Conservation (phyloP, 2,888 invertebrate genomes). For the Parnassius orleans region DNA sequence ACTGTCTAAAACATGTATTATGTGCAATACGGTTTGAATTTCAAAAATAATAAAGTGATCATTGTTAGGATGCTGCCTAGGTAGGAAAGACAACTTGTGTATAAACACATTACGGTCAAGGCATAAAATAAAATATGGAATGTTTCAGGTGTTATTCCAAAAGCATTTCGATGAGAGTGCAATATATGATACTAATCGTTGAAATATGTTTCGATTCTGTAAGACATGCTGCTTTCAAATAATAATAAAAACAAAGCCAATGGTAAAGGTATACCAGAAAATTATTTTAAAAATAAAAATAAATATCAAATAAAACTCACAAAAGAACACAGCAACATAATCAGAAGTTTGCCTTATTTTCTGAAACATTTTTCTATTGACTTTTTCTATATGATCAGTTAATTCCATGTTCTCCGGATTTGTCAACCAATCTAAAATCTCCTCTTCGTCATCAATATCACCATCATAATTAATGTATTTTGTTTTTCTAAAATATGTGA, state of each 20-base stretch:
- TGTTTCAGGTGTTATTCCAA: too few species aligned
- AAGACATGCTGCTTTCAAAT: too few species aligned
- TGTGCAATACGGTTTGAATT: slow-evolving; percentile 59
- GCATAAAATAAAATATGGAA: too few species aligned
- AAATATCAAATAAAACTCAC: slow-evolving; percentile 80
- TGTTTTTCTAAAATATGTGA: slow-evolving; percentile 93
- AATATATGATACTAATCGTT: too few species aligned
- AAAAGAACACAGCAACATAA: slow-evolving; percentile 95
- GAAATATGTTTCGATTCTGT: too few species aligned
- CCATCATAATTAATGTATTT: slow-evolving; percentile 96
- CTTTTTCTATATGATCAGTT: slow-evolving; percentile 94
- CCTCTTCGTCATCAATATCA: slow-evolving; percentile 95
- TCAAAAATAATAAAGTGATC: background rate
- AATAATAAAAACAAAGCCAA: background rate
- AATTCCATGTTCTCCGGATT: slow-evolving; percentile 97
- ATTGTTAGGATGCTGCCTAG: too few species aligned
- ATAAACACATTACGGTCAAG: too few species aligned
- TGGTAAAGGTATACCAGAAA: background rate
- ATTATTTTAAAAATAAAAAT: slow-evolving; percentile 2
- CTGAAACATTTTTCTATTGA: slow-evolving; percentile 95
- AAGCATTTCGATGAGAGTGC: too few species aligned
- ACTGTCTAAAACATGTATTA: slow-evolving; percentile 88
- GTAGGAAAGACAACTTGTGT: too few species aligned
- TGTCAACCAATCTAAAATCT: slow-evolving; percentile 94
- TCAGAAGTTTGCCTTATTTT: slow-evolving; percentile 94